Evolutionary conservation across 2,113 vertebrate genomes (phyloP).

Genomic region (Puntigrus tetrazona): DNA sequence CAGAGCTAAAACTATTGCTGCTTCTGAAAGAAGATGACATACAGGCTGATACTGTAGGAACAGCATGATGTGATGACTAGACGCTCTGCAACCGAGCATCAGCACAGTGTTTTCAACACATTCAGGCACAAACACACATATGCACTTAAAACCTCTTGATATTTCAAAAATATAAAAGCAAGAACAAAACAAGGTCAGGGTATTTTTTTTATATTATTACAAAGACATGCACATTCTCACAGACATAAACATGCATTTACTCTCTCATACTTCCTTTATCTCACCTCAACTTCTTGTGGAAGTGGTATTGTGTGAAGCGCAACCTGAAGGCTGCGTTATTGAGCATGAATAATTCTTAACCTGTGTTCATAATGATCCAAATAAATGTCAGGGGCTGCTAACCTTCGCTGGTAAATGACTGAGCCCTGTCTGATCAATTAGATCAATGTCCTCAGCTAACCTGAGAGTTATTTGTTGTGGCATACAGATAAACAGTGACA

Average conservation of each 20-base stretch:
- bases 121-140: neutral
- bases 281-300: neutral
- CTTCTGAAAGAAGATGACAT: neutral
- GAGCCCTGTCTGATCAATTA: slow-evolving; percentile 66
- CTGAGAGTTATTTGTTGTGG: slow-evolving; percentile 62
- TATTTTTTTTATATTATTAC: neutral
- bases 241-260: slow-evolving; percentile 20
- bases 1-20: neutral
- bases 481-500: slow-evolving; percentile 52
- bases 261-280: neutral
- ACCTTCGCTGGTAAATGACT: slow-evolving; percentile 59
- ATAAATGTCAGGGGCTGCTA: slow-evolving; percentile 69
- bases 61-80: neutral
- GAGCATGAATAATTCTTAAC: slow-evolving; percentile 49
- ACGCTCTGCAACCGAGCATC: neutral
- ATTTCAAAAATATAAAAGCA: neutral
- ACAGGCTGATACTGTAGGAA: neutral
- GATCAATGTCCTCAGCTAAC: slow-evolving; percentile 58
- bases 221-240: neutral
- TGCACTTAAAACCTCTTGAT: neutral
- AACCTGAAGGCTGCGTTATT: slow-evolving; percentile 34
- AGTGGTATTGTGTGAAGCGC: slow-evolving; percentile 2
- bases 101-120: neutral
- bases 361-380: slow-evolving; percentile 62
- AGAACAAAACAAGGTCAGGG: neutral